These are phyloP conservation scores for Pachypsylla venusta DNA, from an alignment of 1,140 invertebrate genomes.

Conservation along the genomic window DNA sequence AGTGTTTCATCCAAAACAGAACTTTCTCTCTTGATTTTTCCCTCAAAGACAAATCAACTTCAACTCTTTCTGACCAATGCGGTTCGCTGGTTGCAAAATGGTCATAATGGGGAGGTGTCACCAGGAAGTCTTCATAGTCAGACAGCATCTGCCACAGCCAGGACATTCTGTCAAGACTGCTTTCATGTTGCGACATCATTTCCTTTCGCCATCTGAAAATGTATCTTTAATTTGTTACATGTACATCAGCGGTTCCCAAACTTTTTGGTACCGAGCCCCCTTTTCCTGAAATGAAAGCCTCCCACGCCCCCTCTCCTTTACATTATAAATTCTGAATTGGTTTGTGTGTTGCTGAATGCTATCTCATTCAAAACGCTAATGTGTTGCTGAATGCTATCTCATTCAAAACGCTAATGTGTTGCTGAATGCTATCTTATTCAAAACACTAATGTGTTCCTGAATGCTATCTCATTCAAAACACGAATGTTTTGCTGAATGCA, in stretches of 20 bases:
- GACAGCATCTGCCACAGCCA: neutral
- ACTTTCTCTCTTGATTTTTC: neutral
- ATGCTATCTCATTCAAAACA: too few relatives aligned
- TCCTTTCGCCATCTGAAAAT: neutral
- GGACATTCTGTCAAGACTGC: neutral
- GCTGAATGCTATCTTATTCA: too few relatives aligned
- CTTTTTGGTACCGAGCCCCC: neutral
- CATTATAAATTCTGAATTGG: too few relatives aligned
- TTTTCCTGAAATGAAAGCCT: neutral
- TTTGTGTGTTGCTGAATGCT: too few relatives aligned
- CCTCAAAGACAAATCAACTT: neutral
- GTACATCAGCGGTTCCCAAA: neutral
- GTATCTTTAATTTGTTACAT: neutral
- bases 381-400: neutral
- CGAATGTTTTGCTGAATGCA: too few relatives aligned
- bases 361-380: too few relatives aligned
- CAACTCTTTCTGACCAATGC: neutral
- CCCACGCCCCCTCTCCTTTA: too few relatives aligned
- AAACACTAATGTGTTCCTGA: too few relatives aligned
- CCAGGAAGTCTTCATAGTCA: too few relatives aligned
- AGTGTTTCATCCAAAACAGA: neutral
- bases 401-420: too few relatives aligned
- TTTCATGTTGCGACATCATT: neutral
- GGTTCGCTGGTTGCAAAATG: neutral
- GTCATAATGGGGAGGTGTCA: neutral